Conservation (phyloP, 2,113 vertebrate species). For the Thamnophis sirtalis region DNA sequence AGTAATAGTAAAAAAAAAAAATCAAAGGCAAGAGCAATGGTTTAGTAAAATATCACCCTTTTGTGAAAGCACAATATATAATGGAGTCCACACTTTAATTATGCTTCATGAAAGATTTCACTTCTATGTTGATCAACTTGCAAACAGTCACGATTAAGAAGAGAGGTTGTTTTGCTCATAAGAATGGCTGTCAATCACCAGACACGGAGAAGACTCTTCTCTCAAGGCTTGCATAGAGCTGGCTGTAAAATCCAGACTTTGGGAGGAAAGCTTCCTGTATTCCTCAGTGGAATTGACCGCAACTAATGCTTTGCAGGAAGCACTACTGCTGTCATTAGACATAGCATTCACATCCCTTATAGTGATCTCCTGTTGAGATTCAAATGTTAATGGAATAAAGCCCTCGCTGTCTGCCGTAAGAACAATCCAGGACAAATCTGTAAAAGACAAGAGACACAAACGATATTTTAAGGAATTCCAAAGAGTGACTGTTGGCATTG, state of each 20-base stretch:
- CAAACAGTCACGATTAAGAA: conserved; percentile 17
- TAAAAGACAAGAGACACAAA: neutral
- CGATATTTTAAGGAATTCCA: neutral
- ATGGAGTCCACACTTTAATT: neutral
- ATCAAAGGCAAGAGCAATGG: conserved; percentile 25
- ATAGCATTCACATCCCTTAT: conserved; percentile 73
- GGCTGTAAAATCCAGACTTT: conserved; percentile 29
- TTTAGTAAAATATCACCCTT: neutral
- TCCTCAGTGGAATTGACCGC: conserved; percentile 41
- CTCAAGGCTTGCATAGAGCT: conserved; percentile 46
- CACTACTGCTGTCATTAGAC: conserved; percentile 45
- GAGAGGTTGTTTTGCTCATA: neutral
- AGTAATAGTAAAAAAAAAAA: neutral
- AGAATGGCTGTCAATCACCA: neutral
- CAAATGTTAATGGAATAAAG: conserved; percentile 85
- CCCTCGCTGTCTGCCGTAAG: conserved; percentile 84
- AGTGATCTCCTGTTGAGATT: conserved; percentile 75
- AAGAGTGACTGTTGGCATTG: neutral
- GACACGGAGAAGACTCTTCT: conserved; percentile 30
- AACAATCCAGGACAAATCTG: conserved; percentile 86
- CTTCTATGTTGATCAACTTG: neutral
- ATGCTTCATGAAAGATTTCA: conserved; percentile 10
- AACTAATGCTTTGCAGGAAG: conserved; percentile 41
- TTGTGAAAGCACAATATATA: neutral
- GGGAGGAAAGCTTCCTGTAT: conserved; percentile 33